These are phyloP conservation scores for Gavia stellata DNA, from an alignment of 2,113 vertebrate species.

Conservation along the genomic window DNA sequence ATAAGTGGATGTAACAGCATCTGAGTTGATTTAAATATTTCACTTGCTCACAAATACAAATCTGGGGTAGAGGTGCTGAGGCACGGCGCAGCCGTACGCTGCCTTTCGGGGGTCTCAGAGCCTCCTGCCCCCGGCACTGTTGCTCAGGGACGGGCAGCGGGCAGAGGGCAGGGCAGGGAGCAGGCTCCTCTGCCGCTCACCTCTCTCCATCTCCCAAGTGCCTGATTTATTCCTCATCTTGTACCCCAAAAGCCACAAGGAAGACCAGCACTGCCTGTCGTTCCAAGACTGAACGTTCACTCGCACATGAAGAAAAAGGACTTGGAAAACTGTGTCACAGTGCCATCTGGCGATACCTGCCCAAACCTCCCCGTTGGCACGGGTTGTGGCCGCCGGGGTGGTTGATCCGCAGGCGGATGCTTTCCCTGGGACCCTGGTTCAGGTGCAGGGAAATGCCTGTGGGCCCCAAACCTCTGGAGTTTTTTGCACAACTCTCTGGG, in stretches of 20 bases:
- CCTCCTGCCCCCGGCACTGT: not conserved
- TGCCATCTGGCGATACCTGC: constrained; percentile 61
- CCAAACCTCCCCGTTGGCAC: not conserved
- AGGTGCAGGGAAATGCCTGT: fast-evolving
- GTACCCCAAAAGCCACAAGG: not conserved
- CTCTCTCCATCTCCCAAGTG: not conserved
- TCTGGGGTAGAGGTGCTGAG: not conserved
- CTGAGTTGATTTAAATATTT: not conserved
- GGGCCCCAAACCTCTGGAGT: not conserved
- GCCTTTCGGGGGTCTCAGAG: fast-evolving
- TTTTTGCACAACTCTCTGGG: not conserved
- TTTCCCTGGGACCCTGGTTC: not conserved
- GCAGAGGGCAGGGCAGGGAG: not conserved
- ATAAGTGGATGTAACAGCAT: not conserved
- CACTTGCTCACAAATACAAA: not conserved
- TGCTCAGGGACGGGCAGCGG: not conserved
- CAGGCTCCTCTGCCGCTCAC: not conserved
- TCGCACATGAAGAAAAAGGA: not conserved
- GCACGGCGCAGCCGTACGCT: fast-evolving
- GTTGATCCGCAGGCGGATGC: not conserved
- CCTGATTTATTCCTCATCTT: not conserved
- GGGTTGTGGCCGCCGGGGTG: fast-evolving
- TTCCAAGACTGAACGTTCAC: constrained; percentile 16
- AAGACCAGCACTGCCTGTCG: not conserved
- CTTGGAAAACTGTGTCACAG: constrained; percentile 53